phyloP scores from a whole-genome alignment of 1,140 invertebrate genomes.

The Tetramorium simillimum region DNA sequence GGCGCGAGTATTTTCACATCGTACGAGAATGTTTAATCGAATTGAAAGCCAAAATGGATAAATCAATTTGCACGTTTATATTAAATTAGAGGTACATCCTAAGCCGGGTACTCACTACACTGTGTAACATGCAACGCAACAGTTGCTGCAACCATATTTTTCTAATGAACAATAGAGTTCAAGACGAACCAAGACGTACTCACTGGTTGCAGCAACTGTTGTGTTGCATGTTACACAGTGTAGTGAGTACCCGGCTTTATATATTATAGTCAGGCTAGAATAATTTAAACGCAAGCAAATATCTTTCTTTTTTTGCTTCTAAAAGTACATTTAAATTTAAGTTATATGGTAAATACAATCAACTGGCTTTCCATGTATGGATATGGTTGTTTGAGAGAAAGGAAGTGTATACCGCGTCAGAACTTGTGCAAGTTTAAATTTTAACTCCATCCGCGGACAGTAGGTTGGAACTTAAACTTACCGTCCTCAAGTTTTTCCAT shows the following conservation, averaged over 20 bases:
- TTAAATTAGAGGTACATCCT: background rate
- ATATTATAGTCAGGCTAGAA: background rate
- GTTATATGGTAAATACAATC: background rate
- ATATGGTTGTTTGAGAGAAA: background rate
- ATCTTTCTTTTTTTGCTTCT: background rate
- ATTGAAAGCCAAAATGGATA: background rate
- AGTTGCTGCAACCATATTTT: too few relatives aligned
- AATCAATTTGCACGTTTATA: constrained; percentile 12
- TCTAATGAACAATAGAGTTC: too few relatives aligned
- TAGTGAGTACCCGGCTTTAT: too few relatives aligned
- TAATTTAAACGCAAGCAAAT: background rate
- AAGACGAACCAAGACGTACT: too few relatives aligned
- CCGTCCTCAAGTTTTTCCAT: constrained; percentile 41
- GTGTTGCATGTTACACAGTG: too few relatives aligned
- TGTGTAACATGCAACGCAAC: too few relatives aligned
- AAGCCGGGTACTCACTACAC: too few relatives aligned
- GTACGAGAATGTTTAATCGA: background rate
- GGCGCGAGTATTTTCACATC: background rate
- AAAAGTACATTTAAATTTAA: background rate
- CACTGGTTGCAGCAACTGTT: too few relatives aligned
- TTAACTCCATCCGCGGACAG: constrained; percentile 21
- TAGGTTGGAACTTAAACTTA: constrained; percentile 43
- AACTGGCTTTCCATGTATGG: background rate
- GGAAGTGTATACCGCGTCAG: background rate
- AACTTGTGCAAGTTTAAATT: constrained; percentile 46